Percentiles rank a stretch among this genome's conserved stretches.
Evolutionary conservation across 2,113 vertebrate genomes (phyloP).

Genomic region (Scortum barcoo): DNA sequence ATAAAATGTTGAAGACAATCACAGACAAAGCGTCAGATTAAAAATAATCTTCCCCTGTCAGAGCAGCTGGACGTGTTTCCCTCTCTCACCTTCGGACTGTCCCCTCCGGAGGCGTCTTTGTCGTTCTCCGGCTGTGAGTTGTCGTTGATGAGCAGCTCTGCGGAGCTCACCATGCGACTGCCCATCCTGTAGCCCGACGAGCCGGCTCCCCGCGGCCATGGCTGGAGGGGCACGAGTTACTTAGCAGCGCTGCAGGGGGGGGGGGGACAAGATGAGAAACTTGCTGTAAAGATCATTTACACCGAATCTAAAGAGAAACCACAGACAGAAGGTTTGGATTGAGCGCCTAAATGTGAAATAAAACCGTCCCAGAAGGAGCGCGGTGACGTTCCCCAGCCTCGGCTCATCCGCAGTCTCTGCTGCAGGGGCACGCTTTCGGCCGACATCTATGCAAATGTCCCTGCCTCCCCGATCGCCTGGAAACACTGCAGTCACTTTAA

Average conservation of each 20-base stretch:
- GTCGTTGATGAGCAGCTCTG: conserved; percentile 94
- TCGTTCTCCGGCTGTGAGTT: conserved; percentile 95
- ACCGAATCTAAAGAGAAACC: neutral
- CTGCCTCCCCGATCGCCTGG: neutral
- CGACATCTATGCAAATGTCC: conserved; percentile 5
- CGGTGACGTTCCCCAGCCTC: neutral
- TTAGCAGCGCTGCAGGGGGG: conserved; percentile 96
- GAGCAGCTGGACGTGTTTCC: neutral
- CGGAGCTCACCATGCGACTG: conserved; percentile 88
- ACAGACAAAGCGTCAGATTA: neutral
- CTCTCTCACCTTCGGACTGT: conserved; percentile 94
- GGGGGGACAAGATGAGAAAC: too few relatives aligned
- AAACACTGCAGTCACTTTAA: conserved; percentile 4
- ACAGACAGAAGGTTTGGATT: conserved; percentile 2
- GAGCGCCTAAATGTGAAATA: neutral
- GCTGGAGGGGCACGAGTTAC: conserved; percentile 98
- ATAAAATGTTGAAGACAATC: neutral
- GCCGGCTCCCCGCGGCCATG: conserved; percentile 94
- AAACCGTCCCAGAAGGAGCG: neutral
- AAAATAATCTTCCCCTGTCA: neutral
- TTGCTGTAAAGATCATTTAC: neutral
- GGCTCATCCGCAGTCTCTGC: conserved; percentile 39
- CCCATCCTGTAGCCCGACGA: conserved; percentile 95
- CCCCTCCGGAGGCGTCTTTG: conserved; percentile 95
- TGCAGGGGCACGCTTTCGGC: conserved; percentile 33